A percentile compares a stretch with the other conserved stretches of the same genome.
Evolutionary conservation across 1,140 invertebrate genomes (phyloP).

Genomic region (Platyscapa corneri): DNA sequence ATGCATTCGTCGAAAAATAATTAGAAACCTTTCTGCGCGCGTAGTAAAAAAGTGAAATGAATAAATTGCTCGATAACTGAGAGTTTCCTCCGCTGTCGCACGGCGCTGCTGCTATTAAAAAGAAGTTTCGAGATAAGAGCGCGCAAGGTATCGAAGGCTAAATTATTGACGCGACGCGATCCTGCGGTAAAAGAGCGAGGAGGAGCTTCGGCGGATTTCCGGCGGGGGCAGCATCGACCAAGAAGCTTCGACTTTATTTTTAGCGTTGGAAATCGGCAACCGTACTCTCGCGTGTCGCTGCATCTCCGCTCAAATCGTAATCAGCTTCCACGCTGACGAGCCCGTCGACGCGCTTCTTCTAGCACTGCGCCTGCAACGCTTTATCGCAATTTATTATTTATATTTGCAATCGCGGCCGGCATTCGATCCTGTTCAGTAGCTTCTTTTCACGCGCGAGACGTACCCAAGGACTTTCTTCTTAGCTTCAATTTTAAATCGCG

Average conservation of each 20-base stretch:
- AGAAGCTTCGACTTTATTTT: slow-evolving; percentile 21
- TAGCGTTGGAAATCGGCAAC: background rate
- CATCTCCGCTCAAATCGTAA: background rate
- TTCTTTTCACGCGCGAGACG: too few relatives aligned
- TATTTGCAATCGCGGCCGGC: too few relatives aligned
- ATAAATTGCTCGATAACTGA: background rate
- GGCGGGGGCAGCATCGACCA: slow-evolving; percentile 57
- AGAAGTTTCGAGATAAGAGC: background rate
- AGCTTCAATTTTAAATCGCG: too few relatives aligned
- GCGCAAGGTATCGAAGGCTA: background rate
- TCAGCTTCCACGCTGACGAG: too few relatives aligned
- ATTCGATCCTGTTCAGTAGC: too few relatives aligned
- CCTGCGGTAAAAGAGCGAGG: background rate
- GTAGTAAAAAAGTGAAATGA: background rate
- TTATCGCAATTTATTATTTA: too few relatives aligned
- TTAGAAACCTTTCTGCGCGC: background rate
- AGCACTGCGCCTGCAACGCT: too few relatives aligned
- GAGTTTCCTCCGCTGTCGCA: background rate
- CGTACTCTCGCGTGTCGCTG: background rate
- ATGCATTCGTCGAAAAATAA: background rate
- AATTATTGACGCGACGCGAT: background rate
- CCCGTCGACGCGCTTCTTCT: too few relatives aligned
- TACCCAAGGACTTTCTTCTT: too few relatives aligned
- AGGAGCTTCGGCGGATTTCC: slow-evolving; percentile 51
- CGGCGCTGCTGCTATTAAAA: background rate